Base-by-base conservation (phyloP, 2,113 vertebrate species). In the Alouatta palliata region DNA sequence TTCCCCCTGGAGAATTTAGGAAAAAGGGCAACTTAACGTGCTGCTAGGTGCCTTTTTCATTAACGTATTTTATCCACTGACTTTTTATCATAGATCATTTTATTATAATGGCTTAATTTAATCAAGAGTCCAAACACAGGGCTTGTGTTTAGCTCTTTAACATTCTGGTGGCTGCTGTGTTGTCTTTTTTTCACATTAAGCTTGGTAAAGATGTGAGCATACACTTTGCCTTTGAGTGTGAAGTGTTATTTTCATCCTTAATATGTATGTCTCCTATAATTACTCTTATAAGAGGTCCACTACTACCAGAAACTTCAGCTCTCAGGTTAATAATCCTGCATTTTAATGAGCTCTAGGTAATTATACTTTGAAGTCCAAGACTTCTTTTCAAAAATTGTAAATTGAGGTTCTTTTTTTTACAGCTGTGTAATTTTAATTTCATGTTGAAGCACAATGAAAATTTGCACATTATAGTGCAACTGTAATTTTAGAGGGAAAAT, bases 361-460 rank as follows among this genome's bases (percentile, higher is more conserved):
- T 97, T 97, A 96, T 93, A 92, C 91, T 96, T 92, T 95, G 94
- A 97, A 96, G 90, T 92, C 86, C 93, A 97, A 94, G 96, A 89
- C 52, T 95, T 95, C 86, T 91, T 96, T 97, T 93, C 87, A 92
- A 96, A 97, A 97, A 97, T 76, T 96, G 27, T 96, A 97, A 96
- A 92, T 96, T 23, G 81, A 93, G 43, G 66, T 92, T 96, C 77
- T 96, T 96, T 92, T 94, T 95, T 76, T 40, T 58, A 89, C 93
- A 97, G 82, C 87, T 95, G 73, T 95, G 90, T 90, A 96, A 98
- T 97, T 97, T 97, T 97, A 98, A 96, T 97, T 97, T 97, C 84
- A 94, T 96, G 87, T 97, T 95, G 80, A 96, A 98, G 97, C 96
- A 92, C 92, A 97, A 92, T 94, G 92, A 90, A 95, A 96, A 96